Conservation (phyloP, 2,113 vertebrate genomes). For the Anoplopoma fimbria region DNA sequence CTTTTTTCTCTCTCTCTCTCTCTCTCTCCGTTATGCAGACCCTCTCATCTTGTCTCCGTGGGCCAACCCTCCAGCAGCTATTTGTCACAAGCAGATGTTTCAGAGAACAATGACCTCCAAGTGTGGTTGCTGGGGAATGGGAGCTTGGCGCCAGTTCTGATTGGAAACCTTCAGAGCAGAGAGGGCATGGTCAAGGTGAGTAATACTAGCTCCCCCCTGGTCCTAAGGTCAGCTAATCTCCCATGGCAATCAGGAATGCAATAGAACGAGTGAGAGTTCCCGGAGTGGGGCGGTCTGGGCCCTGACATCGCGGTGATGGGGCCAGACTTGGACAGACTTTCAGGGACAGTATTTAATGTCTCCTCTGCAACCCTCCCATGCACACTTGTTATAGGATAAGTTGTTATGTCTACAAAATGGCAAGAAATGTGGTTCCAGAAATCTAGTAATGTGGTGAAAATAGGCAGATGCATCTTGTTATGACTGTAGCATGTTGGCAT, state of each 20-base stretch:
- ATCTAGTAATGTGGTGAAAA: not conserved
- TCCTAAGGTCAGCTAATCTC: constrained; percentile 73
- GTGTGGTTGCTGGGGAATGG: constrained; percentile 51
- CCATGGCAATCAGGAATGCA: constrained; percentile 67
- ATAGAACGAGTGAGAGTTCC: constrained; percentile 53
- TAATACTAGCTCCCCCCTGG: constrained; percentile 55
- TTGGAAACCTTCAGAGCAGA: constrained; percentile 64
- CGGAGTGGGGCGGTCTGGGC: constrained; percentile 33
- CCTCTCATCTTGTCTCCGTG: constrained; percentile 45
- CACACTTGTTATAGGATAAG: not conserved
- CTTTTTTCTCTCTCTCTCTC: constrained; percentile 30
- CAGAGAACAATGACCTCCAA: constrained; percentile 63
- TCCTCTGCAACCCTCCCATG: not conserved
- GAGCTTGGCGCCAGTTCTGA: constrained; percentile 55
- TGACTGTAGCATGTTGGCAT: not conserved
- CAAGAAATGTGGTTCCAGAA: constrained; percentile 8
- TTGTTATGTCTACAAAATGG: not conserved
- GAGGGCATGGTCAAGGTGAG: constrained; percentile 68
- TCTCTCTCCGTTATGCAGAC: constrained; percentile 33
- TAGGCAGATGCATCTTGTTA: not conserved
- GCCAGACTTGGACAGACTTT: constrained; percentile 28
- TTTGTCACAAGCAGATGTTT: constrained; percentile 77
- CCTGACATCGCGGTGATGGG: constrained; percentile 56
- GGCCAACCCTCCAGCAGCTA: constrained; percentile 62
- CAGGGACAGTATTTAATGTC: constrained; percentile 37